Conservation (phyloP, 2,113 vertebrate species). For the Sialia sialis region DNA sequence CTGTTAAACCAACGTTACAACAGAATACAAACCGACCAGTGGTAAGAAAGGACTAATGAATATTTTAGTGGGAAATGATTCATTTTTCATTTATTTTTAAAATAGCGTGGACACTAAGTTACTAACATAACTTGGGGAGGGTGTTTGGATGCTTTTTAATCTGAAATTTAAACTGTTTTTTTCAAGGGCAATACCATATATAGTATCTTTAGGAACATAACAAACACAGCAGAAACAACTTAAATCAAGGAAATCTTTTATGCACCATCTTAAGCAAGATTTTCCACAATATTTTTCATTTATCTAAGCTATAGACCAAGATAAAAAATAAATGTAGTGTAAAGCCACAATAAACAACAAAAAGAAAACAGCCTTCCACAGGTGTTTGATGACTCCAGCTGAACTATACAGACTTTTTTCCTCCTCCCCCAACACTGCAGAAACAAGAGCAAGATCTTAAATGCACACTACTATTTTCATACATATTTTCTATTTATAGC, state of each 20-base stretch:
- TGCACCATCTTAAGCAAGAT: background rate
- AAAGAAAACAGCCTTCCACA: background rate
- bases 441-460: background rate
- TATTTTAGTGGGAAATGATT: background rate
- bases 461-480: background rate
- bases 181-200: background rate
- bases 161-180: background rate
- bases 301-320: background rate
- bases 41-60: background rate
- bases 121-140: background rate
- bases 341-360: background rate
- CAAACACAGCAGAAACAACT: background rate
- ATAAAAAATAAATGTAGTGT: background rate
- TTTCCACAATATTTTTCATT: background rate
- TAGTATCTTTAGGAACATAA: background rate
- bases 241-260: background rate
- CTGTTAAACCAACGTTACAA: background rate
- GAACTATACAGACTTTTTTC: background rate
- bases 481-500: background rate
- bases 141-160: background rate
- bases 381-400: background rate
- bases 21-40: background rate
- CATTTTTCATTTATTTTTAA: background rate
- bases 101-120: background rate
- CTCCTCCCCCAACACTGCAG: rapidly evolving